phyloP scores from a whole-genome alignment of 2,888 invertebrate genomes.

The Bombyx huttoni region DNA sequence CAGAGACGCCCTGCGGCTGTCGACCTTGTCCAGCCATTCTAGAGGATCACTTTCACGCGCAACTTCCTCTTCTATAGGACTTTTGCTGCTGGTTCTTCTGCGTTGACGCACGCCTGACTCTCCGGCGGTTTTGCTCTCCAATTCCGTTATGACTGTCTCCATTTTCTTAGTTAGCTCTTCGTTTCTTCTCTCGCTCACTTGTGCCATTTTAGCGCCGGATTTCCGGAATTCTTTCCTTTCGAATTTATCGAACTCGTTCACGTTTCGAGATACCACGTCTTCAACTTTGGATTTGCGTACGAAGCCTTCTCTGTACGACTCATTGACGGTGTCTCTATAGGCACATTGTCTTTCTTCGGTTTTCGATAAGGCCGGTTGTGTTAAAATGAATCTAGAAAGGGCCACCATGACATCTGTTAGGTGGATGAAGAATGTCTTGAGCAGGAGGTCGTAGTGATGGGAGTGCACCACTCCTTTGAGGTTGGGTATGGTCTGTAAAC shows the following conservation, averaged over 20 bases:
- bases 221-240: conserved; percentile 6
- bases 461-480: conserved; percentile 40
- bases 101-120: conserved; percentile 14
- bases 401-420: conserved; percentile 63
- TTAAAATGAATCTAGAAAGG: conserved; percentile 45
- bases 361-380: conserved; percentile 27
- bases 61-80: conserved; percentile 35
- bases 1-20: conserved; percentile 18
- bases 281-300: conserved; percentile 4
- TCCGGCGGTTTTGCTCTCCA: conserved; percentile 41
- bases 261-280: not conserved
- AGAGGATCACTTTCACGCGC: conserved; percentile 31
- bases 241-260: not conserved
- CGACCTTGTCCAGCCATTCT: conserved; percentile 36
- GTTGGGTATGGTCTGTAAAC: conserved; percentile 50
- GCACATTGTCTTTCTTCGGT: not conserved
- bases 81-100: conserved; percentile 35
- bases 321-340: not conserved
- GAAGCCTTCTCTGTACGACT: not conserved
- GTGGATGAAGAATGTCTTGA: conserved; percentile 59
- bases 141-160: conserved; percentile 52
- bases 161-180: conserved; percentile 47
- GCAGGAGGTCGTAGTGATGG: conserved; percentile 39
- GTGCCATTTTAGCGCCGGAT: conserved; percentile 52
- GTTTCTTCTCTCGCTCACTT: conserved; percentile 42